Base-by-base conservation (phyloP, 2,888 invertebrate genomes). In the Meloe dianella region DNA sequence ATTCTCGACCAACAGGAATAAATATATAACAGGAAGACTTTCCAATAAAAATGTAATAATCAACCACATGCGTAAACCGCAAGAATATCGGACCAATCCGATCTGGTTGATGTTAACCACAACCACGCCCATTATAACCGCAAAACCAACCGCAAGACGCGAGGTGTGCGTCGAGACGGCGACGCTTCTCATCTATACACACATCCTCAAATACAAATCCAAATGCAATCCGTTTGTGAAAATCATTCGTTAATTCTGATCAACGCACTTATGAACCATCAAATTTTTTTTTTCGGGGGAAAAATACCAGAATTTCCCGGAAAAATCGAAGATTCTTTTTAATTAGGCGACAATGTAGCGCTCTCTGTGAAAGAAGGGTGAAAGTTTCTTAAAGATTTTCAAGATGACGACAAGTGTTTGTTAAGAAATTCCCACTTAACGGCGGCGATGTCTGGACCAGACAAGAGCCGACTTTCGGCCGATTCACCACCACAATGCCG, bases 81-180 rank as follows among this genome's bases (percentile, higher is more conserved):
- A 88, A 80, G 83, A 77, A 77, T 78, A 78, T 85, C 84, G 84
- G 82, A 38, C 89, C 89, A 89, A 89, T 89, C 79, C 84, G 79
- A 83, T 83, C 80, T 47, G 3, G 84, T 84, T 85, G 85, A 85
- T 85, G 86, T 83, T 85, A 84, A 88, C 88, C 88, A 78, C 88
- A 88, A 83, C 87, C 86, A 86, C 88, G 88, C 89, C 88, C 85
- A 80, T 69, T 81, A 72, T 86, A 87, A 89, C 89, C 89, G 85
- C 89, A 89, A 89, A 89, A 83, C 84, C 84, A 84, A 84, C 84
- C 84, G 82, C 84, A 84, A 84, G 81, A 82, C 80, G 47, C 47
- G 82, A 82, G 82, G 81, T 82, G 73, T 30, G 82, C 82, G 83
- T 80, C 79, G 80, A 75, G 80, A 81, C 82, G 83, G 79, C 74